Percentiles rank a stretch among this genome's conserved stretches.
Conservation (phyloP, 1,140 invertebrate species). For the Heliothis subflexa region DNA sequence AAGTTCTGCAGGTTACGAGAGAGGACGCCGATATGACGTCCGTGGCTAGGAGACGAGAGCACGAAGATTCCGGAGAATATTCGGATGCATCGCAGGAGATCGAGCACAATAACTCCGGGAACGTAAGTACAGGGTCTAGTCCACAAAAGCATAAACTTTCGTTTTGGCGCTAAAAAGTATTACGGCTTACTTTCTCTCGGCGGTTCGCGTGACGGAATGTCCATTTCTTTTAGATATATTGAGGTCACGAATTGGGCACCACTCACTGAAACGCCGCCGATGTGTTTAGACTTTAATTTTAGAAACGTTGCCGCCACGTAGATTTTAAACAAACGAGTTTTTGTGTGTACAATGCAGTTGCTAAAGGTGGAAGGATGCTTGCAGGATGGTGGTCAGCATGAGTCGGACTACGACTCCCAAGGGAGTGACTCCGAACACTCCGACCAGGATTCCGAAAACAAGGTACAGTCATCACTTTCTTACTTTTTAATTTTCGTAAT, state of each 20-base stretch:
- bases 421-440: constrained; percentile 77
- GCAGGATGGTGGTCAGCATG: constrained; percentile 74
- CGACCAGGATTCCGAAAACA: constrained; percentile 74
- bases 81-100: constrained; percentile 84
- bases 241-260: constrained; percentile 79
- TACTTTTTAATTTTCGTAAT: constrained; percentile 29
- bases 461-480: constrained; percentile 59
- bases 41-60: constrained; percentile 78
- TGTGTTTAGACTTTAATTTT: constrained; percentile 71
- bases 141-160: constrained; percentile 67
- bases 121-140: constrained; percentile 70
- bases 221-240: constrained; percentile 83
- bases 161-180: constrained; percentile 79
- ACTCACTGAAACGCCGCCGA: constrained; percentile 67
- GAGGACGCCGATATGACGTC: constrained; percentile 83
- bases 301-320: constrained; percentile 62
- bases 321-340: constrained; percentile 52
- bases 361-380: constrained; percentile 78
- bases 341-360: constrained; percentile 71
- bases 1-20: constrained; percentile 77
- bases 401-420: constrained; percentile 80
- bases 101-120: constrained; percentile 79
- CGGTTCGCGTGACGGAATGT: constrained; percentile 81
- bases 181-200: constrained; percentile 79
- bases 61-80: constrained; percentile 82